These are phyloP conservation scores for Sinocyclocheilus grahami DNA, from an alignment of 2,113 vertebrate genomes.

Conservation along the genomic window DNA sequence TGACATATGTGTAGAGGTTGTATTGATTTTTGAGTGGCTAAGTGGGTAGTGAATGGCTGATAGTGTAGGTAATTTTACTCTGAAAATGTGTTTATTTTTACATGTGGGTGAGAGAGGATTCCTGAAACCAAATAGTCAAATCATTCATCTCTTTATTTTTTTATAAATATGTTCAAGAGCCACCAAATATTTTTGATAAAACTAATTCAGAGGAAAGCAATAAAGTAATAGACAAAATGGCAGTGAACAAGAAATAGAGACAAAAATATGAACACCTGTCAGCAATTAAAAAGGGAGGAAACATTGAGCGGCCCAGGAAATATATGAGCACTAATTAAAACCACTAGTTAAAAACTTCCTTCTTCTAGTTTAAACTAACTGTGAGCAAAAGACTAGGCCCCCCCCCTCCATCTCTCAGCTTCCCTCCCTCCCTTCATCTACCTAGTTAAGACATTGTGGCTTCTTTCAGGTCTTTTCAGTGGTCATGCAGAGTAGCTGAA, in stretches of 20 bases:
- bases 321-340: constrained; percentile 98
- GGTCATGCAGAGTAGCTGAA: constrained; percentile 52
- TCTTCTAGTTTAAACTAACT: constrained; percentile 82
- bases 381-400: constrained; percentile 77
- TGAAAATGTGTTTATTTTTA: constrained; percentile 6
- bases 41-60: not conserved
- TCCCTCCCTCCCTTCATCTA: constrained; percentile 48
- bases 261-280: constrained; percentile 90
- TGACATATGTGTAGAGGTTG: not conserved
- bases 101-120: not conserved
- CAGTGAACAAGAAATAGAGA: constrained; percentile 48
- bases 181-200: too few species aligned
- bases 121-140: too few species aligned
- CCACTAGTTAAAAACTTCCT: constrained; percentile 99
- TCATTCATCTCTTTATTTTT: too few species aligned
- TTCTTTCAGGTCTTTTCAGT: constrained; percentile 55
- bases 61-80: not conserved
- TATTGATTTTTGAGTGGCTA: constrained; percentile 20
- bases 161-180: not conserved
- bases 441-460: constrained; percentile 58
- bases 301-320: constrained; percentile 91
- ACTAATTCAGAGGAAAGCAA: constrained; percentile 32
- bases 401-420: constrained; percentile 53
- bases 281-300: constrained; percentile 92
- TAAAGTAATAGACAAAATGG: constrained; percentile 25